A percentile compares a stretch with the other conserved stretches of the same genome.
Evolutionary conservation across 2,888 invertebrate species (phyloP).

Genomic region (Pristionchus maxplancki): DNA sequence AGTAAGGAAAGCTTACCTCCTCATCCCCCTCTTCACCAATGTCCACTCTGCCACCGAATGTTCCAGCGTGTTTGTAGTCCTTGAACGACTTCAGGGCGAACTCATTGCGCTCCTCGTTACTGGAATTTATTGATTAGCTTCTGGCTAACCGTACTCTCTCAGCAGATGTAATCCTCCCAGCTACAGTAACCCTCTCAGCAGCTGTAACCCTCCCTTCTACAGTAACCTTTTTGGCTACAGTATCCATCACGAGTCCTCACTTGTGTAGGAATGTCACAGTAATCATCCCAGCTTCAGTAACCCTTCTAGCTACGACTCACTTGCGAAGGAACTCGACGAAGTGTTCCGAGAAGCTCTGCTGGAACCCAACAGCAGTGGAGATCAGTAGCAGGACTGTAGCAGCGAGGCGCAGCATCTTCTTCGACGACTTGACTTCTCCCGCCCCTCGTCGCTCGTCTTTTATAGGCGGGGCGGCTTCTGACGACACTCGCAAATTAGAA

Average conservation of each 20-base stretch:
- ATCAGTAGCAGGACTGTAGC: neutral
- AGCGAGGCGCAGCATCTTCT: neutral
- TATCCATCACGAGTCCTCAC: too few relatives aligned
- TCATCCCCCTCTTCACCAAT: neutral
- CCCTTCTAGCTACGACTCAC: neutral
- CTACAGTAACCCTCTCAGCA: too few relatives aligned
- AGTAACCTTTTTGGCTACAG: too few relatives aligned
- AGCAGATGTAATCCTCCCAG: too few relatives aligned
- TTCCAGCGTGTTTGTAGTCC: neutral
- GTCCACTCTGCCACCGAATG: neutral
- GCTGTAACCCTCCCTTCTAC: too few relatives aligned
- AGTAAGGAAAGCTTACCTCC: neutral
- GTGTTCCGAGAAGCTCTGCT: neutral
- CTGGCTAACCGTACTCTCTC: neutral
- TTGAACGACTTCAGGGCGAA: neutral
- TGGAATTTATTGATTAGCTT: neutral
- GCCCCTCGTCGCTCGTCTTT: neutral
- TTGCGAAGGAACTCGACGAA: neutral
- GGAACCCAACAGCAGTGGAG: neutral
- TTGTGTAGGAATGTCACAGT: too few relatives aligned
- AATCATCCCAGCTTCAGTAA: too few relatives aligned
- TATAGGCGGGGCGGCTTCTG: neutral
- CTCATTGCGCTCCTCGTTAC: neutral
- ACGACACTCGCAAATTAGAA: neutral
- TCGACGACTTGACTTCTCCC: neutral